phyloP scores from a whole-genome alignment of 2,113 vertebrate species.

The Larimichthys polyactis region DNA sequence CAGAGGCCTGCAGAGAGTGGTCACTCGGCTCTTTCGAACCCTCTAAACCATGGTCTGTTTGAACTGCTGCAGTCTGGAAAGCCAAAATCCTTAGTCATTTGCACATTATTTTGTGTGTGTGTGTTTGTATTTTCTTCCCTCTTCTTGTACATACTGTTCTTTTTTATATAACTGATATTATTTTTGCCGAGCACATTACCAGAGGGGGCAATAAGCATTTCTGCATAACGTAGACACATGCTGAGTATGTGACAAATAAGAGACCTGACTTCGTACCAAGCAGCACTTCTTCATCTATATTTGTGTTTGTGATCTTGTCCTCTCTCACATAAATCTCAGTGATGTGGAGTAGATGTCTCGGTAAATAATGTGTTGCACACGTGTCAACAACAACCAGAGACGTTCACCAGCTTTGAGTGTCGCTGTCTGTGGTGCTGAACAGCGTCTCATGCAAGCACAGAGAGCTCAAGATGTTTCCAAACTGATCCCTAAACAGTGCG shows the following conservation, averaged over 20 bases:
- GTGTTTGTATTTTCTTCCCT: background rate
- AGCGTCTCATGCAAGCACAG: background rate
- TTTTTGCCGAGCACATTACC: background rate
- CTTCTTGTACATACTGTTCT: too few relatives aligned
- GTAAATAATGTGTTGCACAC: background rate
- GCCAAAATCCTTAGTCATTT: background rate
- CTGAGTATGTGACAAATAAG: background rate
- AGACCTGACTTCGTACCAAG: background rate
- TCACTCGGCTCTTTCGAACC: background rate
- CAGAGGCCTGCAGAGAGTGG: background rate
- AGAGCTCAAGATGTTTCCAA: background rate
- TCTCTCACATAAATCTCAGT: background rate
- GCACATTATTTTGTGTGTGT: background rate
- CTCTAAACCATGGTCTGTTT: background rate
- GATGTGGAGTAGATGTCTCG: background rate
- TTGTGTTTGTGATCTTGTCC: background rate
- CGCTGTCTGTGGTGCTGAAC: slow-evolving; percentile 60
- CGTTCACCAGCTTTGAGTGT: background rate
- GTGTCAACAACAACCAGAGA: background rate
- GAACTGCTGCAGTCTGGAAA: background rate
- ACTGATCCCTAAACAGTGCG: background rate
- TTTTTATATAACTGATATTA: background rate
- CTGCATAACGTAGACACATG: background rate
- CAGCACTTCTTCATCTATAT: background rate
- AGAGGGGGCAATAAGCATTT: background rate